A percentile compares a stretch with the other conserved stretches of the same genome.
Conservation (phyloP, 2,888 invertebrate species). For the Ectobius pallidus region DNA sequence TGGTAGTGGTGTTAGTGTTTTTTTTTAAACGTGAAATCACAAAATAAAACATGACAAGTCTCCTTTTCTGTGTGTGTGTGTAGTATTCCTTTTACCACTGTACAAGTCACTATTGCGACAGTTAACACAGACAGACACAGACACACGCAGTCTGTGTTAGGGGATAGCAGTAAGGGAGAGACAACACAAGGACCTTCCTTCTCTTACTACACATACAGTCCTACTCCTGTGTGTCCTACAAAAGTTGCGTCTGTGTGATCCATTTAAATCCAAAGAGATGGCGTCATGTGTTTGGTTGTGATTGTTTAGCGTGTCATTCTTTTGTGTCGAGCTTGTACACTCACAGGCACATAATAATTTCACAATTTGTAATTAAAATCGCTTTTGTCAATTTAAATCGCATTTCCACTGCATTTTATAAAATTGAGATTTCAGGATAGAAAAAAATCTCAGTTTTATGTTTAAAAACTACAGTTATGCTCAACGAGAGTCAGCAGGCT, state of each 20-base stretch:
- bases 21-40: constrained; percentile 16
- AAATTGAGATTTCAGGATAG: no score
- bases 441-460: no score
- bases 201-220: constrained; percentile 16
- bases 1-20: background rate
- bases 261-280: constrained; percentile 28
- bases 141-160: background rate
- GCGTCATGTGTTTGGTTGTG: background rate
- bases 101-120: background rate
- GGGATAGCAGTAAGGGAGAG: background rate
- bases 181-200: constrained; percentile 23
- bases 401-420: no score
- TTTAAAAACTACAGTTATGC: no score
- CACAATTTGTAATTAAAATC: no score
- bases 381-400: no score
- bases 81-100: background rate
- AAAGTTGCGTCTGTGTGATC: constrained; percentile 19
- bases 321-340: constrained; percentile 17
- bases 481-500: no score
- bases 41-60: constrained; percentile 13
- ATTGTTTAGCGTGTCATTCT: constrained; percentile 17
- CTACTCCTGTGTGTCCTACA: constrained; percentile 2
- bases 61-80: background rate
- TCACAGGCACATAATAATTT: background rate
- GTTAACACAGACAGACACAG: constrained; percentile 1